Evolutionary conservation across 2,797 vertebrate genomes (phyloP), one percentile per base, ranked within the genome.

Genomic region (Pelochelys cantorii): DNA sequence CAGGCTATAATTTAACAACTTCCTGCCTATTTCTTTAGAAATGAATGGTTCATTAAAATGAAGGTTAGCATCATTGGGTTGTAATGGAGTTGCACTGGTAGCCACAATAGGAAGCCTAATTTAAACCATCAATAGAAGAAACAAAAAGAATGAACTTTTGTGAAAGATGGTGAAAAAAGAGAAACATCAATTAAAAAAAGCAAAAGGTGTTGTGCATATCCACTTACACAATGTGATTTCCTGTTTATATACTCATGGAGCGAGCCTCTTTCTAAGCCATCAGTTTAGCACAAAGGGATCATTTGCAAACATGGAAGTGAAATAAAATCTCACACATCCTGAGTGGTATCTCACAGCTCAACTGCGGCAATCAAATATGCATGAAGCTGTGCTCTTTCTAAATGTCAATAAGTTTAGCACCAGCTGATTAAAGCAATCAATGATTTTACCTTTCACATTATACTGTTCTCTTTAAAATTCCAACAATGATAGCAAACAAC

Each of bases 11-110:
- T 37, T 89, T 74, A 95, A 85, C 81, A 95, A 54, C 48, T 85
- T 88, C 31, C 31, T 90, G 53, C 29, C 68, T 79, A 62, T 87
- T 86, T 91, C 75, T 90, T 94, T 83, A 86, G 53, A 81, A 97
- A 95, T 95, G 79, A 95, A 96, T 95, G 87, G 95, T 96, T 94
- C 62, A 91, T 95, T 96, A 94, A 95, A 93, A 95, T 93, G 87
- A 97, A 97, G 94, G 88, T 96, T 96, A 96, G 20, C 89, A 86
- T 90, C 74, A 79, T 79, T 87, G 95, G 95, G 85, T 95, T 92
- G 90, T 95, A 94, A 93, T 93, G 68, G 78, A 91, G 87, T 85
- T 90, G 84, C 74, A 94, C 86, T 93, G 89, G 77, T 91, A 56
- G 84, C 92, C 89, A 91, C 87, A 96, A 88, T 81, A 85, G 60